A percentile compares a stretch with the other conserved stretches of the same genome.
Evolutionary conservation across 1,140 invertebrate genomes (phyloP).

Genomic region (Bombus breviceps): DNA sequence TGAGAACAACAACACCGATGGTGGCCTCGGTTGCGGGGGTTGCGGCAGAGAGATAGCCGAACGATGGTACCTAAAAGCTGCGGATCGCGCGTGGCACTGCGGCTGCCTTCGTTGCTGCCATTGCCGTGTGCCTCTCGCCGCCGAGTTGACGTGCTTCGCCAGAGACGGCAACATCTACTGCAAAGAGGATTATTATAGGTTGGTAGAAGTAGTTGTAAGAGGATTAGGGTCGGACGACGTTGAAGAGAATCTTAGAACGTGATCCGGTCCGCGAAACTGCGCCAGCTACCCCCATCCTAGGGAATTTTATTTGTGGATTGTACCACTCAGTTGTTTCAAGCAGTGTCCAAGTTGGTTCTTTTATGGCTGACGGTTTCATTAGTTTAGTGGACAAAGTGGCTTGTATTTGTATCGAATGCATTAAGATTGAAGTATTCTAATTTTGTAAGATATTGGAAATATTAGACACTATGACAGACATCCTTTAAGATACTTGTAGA

Average conservation of each 20-base stretch:
- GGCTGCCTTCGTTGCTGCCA: slow-evolving; percentile 93
- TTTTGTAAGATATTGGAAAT: neutral
- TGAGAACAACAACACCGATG: slow-evolving; percentile 67
- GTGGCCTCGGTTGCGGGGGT: slow-evolving; percentile 76
- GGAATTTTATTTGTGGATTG: neutral
- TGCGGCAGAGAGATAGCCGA: slow-evolving; percentile 80
- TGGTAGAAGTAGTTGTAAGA: slow-evolving; percentile 73
- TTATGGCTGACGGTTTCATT: neutral
- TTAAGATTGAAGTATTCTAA: neutral
- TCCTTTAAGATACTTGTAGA: no score
- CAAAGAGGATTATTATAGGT: slow-evolving; percentile 98
- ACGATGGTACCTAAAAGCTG: slow-evolving; percentile 92
- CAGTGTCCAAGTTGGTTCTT: neutral
- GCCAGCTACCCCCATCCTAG: neutral
- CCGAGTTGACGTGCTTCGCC: slow-evolving; percentile 94
- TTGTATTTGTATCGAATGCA: neutral
- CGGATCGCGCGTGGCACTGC: slow-evolving; percentile 95
- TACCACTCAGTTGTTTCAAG: no score
- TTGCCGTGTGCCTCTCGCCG: slow-evolving; percentile 92
- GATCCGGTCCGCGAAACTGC: neutral
- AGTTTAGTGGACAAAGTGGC: neutral
- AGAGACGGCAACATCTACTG: slow-evolving; percentile 96
- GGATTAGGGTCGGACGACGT: slow-evolving; percentile 19
- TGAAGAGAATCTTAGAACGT: neutral
- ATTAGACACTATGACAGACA: no score